These are phyloP conservation scores for Muscina levida DNA, from an alignment of 2,888 invertebrate species.

Conservation along the genomic window DNA sequence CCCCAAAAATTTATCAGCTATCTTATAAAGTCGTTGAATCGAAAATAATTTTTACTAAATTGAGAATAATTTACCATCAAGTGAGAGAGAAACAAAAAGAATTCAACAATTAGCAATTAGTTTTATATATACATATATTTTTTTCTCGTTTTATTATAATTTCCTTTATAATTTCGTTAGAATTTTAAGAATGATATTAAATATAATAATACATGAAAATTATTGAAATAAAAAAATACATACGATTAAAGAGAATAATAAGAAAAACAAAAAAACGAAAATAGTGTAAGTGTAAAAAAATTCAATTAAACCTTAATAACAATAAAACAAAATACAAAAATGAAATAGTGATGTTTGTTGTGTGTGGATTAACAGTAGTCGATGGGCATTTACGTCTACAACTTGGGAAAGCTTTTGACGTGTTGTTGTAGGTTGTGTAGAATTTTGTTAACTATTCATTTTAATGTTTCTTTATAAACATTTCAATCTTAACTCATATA, in stretches of 20 bases:
- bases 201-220: slow-evolving; percentile 42
- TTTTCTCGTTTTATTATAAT: slow-evolving; percentile 27
- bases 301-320: slow-evolving; percentile 18
- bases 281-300: slow-evolving; percentile 50
- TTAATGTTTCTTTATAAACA: too few relatives aligned
- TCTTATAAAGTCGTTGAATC: too few relatives aligned
- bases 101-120: slow-evolving; percentile 67
- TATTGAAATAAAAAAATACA: slow-evolving; percentile 30
- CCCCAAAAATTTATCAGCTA: too few relatives aligned
- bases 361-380: too few relatives aligned
- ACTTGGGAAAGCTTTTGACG: too few relatives aligned
- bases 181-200: slow-evolving; percentile 60
- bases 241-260: slow-evolving; percentile 46
- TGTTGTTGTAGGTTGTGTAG: too few relatives aligned
- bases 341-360: background rate
- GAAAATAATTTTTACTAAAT: too few relatives aligned
- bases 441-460: too few relatives aligned
- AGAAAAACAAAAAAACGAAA: slow-evolving; percentile 41
- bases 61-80: too few relatives aligned
- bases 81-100: slow-evolving; percentile 64
- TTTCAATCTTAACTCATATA: too few relatives aligned
- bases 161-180: slow-evolving; percentile 61
- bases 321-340: slow-evolving; percentile 38
- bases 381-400: too few relatives aligned
- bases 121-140: slow-evolving; percentile 52